phyloP scores from a whole-genome alignment of 2,888 invertebrate species.

The Lithophane leautieri region DNA sequence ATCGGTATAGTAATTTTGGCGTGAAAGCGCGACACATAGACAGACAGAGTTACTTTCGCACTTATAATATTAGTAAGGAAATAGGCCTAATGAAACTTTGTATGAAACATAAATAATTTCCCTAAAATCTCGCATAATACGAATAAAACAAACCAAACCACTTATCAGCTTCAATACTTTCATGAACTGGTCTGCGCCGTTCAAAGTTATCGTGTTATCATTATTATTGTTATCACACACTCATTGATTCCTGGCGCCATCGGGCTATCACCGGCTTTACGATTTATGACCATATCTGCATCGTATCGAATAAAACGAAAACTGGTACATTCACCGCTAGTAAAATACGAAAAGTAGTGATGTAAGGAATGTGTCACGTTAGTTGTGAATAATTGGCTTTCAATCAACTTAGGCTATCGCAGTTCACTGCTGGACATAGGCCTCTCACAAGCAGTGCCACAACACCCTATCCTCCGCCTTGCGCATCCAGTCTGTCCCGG shows the following conservation, averaged over 20 bases:
- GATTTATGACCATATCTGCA: conserved; percentile 53
- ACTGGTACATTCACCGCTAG: conserved; percentile 13
- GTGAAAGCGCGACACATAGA: no score
- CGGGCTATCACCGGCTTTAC: conserved; percentile 58
- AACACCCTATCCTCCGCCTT: no score
- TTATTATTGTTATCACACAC: conserved; percentile 66
- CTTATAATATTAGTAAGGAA: no score
- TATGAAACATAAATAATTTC: not conserved
- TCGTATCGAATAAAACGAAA: conserved; percentile 29
- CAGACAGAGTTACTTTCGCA: no score
- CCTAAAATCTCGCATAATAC: conserved; percentile 6
- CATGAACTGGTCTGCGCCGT: conserved; percentile 61
- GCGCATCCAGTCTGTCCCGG: no score
- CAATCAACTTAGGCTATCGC: no score
- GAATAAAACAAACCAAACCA: conserved; percentile 39
- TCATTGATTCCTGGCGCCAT: conserved; percentile 74
- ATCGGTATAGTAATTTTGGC: no score
- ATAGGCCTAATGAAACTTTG: not conserved
- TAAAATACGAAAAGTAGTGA: conserved; percentile 20
- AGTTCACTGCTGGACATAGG: no score
- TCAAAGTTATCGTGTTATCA: conserved; percentile 70
- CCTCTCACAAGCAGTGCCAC: no score
- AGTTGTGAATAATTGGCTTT: conserved; percentile 11
- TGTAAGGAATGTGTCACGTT: conserved; percentile 24
- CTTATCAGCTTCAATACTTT: conserved; percentile 60